Conservation (phyloP, 2,888 invertebrate species). For the Villa cingulata region DNA sequence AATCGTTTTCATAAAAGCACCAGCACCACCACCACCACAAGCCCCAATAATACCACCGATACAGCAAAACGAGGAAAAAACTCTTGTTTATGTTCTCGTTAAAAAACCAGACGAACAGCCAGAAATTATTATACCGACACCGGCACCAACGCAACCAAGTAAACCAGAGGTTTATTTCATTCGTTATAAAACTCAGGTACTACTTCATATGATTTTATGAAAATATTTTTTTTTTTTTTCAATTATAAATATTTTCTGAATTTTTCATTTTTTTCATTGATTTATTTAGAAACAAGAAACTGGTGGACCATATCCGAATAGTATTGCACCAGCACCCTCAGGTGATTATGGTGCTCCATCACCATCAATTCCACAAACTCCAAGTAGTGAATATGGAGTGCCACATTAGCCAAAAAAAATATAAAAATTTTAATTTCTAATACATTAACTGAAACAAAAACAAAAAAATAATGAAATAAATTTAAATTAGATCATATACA, state of each 20-base stretch:
- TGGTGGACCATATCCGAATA: constrained; percentile 32
- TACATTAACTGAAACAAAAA: too few relatives aligned
- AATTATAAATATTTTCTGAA: not conserved
- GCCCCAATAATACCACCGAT: constrained; percentile 47
- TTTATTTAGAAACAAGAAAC: constrained; percentile 28
- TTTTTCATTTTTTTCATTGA: not conserved
- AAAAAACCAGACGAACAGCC: constrained; percentile 62
- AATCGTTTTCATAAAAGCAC: constrained; percentile 64
- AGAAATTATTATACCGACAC: constrained; percentile 52
- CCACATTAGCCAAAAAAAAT: constrained; percentile 21
- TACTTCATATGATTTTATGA: too few relatives aligned
- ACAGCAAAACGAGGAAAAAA: constrained; percentile 61
- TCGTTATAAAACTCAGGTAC: constrained; percentile 54
- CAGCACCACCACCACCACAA: constrained; percentile 48
- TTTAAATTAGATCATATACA: too few relatives aligned
- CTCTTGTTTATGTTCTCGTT: constrained; percentile 58
- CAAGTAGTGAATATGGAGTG: constrained; percentile 32
- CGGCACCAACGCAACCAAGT: constrained; percentile 57
- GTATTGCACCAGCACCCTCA: constrained; percentile 28
- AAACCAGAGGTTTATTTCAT: constrained; percentile 66
- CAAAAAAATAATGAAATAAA: too few relatives aligned
- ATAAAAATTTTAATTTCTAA: too few relatives aligned
- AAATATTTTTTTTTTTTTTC: not conserved
- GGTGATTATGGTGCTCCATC: constrained; percentile 33
- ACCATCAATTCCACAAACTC: constrained; percentile 26